Evolutionary conservation across 2,888 invertebrate genomes (phyloP), one percentile per base, ranked within the genome.

Genomic region (Hermaeophaga mercurialis): DNA sequence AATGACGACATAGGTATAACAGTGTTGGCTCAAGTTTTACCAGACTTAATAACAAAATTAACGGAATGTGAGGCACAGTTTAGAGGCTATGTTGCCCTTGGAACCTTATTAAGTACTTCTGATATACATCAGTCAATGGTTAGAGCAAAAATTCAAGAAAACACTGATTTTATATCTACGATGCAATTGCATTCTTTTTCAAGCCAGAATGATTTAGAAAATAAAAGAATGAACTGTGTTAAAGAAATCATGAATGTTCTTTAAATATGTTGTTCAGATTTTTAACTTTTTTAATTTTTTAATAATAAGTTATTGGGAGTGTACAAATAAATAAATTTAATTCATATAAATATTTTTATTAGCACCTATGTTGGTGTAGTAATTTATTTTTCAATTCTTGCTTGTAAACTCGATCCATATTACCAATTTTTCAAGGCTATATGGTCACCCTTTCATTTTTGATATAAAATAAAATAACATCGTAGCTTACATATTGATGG

Each of bases 11-110:
- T 74, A 48, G 77, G 78, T 38, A 75, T 77, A 62, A 76, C 76
- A 3, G 80, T 82, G 43, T 71, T 84, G 18, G 78, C 83, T 9
- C 82, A 84, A 66, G 81, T 82, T 15, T 70, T 84, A 28, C 77
- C 84, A 1, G 80, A 80, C 58, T 73, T 86, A 33, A 73, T 88
- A 44, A 77, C 80, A 0, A 80, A 75, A 61, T 73, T 87, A 39
- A 81, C 80, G 1, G 90, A 90, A 66, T 77, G 83, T 1, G 92
- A 93, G 73, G 90, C 91, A 0, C 83, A 86, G 55, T 91, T 85
- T 78, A 84, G 94, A 71, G 79, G 84, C 17, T 81, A 94, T 12
- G 89, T 94, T 12, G 88, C 88, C 0, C 76, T 92, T 22, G 92
- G 93, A 41, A 92, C 91, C 0, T 73, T 93, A 11, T 70, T 87